Percentiles rank a stretch among this genome's conserved stretches.
phyloP scores from a whole-genome alignment of 2,113 vertebrate genomes.

The Pedetes capensis region DNA sequence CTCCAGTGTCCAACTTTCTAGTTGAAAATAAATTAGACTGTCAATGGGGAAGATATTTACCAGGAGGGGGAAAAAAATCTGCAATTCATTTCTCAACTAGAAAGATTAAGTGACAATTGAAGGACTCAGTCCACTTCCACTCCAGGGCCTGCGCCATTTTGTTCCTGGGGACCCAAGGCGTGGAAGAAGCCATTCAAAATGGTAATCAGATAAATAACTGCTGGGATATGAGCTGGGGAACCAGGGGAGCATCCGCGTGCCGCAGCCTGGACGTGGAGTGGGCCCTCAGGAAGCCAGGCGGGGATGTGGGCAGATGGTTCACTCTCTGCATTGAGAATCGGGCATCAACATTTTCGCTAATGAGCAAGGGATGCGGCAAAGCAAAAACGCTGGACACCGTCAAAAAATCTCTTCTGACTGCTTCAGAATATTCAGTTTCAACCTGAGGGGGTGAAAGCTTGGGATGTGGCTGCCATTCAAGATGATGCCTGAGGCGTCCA shows the following conservation, averaged over 20 bases:
- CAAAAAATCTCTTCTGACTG: not conserved
- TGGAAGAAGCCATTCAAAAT: slow-evolving; percentile 17
- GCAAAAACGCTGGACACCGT: not conserved
- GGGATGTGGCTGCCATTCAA: not conserved
- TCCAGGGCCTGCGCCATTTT: not conserved
- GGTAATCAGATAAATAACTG: slow-evolving; percentile 58
- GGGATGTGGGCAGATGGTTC: not conserved
- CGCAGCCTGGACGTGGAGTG: not conserved
- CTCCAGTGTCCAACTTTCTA: slow-evolving; percentile 34
- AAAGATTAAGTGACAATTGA: not conserved
- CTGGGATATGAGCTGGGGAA: not conserved
- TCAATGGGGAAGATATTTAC: slow-evolving; percentile 40
- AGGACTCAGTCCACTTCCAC: not conserved
- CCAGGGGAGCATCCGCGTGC: accelerated
- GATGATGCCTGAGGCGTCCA: not conserved
- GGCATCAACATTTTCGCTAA: not conserved
- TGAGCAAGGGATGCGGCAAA: not conserved
- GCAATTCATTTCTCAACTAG: not conserved
- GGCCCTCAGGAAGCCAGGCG: accelerated
- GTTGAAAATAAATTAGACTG: slow-evolving; percentile 69
- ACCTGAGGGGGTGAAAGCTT: not conserved
- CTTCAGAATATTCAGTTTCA: not conserved
- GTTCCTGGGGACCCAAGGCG: not conserved
- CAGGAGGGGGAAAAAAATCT: not conserved
- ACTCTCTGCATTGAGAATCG: not conserved